These are phyloP conservation scores for Drosophila obscura DNA, from an alignment of 1,140 invertebrate species.

Conservation along the genomic window DNA sequence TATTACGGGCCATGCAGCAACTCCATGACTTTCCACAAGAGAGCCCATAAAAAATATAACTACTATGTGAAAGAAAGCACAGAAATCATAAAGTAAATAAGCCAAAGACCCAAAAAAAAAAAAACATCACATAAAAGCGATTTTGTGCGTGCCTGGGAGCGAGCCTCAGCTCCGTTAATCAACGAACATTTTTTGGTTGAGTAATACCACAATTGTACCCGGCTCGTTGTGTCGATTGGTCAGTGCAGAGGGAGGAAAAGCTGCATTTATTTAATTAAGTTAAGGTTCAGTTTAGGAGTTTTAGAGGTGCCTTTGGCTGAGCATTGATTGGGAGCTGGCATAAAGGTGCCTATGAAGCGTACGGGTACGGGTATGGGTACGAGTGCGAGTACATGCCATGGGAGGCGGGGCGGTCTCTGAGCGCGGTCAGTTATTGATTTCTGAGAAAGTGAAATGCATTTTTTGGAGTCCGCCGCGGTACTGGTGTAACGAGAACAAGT, in stretches of 20 bases:
- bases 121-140: constrained; percentile 18
- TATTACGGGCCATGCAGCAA: background rate
- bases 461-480: constrained; percentile 22
- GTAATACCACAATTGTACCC: constrained; percentile 19
- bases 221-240: background rate
- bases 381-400: background rate
- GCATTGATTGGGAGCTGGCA: constrained; percentile 39
- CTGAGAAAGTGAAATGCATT: constrained; percentile 76
- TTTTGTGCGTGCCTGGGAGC: background rate
- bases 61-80: constrained; percentile 12
- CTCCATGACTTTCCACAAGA: constrained; percentile 15
- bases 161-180: constrained; percentile 22
- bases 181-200: constrained; percentile 19
- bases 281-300: constrained; percentile 24
- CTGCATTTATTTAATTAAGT: constrained; percentile 54
- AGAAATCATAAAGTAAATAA: constrained; percentile 18
- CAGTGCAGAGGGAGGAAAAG: constrained; percentile 1
- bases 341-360: constrained; percentile 31
- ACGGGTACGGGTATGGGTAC: too few species aligned
- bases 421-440: constrained; percentile 66
- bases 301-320: constrained; percentile 9
- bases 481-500: constrained; percentile 67
- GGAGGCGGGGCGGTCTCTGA: constrained; percentile 21
- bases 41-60: constrained; percentile 28
- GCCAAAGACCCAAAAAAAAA: constrained; percentile 2